These are phyloP conservation scores for Ips typographus DNA, from an alignment of 1,140 invertebrate genomes.

Conservation along the genomic window DNA sequence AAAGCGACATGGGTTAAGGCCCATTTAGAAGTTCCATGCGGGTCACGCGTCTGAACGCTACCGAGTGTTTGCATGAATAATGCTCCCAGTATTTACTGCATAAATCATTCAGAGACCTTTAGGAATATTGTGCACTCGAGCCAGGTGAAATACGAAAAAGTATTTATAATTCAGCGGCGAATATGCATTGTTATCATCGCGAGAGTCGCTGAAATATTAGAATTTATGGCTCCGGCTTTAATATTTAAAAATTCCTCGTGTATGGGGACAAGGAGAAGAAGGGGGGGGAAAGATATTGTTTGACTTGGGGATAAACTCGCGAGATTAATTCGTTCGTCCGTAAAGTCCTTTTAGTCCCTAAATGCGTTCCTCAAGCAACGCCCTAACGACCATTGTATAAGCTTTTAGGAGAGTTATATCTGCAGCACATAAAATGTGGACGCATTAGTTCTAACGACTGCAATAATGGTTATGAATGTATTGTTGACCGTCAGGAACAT, in stretches of 20 bases:
- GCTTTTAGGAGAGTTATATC: conserved; percentile 9
- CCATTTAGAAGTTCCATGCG: conserved; percentile 20
- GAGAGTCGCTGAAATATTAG: neutral
- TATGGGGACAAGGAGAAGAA: too few species aligned
- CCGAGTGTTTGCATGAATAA: conserved; percentile 21
- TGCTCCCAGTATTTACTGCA: conserved; percentile 20
- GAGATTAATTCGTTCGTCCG: neutral
- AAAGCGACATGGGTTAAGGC: too few species aligned
- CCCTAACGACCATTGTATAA: neutral
- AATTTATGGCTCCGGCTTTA: too few species aligned
- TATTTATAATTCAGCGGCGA: conserved; percentile 5
- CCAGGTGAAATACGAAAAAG: conserved; percentile 19
- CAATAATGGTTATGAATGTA: conserved; percentile 8
- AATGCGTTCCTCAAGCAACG: neutral
- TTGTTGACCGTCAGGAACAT: neutral
- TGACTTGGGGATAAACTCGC: neutral
- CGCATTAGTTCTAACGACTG: conserved; percentile 11
- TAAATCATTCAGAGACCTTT: conserved; percentile 27
- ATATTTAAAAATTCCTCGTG: too few species aligned
- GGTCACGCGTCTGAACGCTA: conserved; percentile 17
- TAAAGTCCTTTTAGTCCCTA: neutral
- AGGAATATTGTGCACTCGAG: conserved; percentile 16
- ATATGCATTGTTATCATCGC: conserved; percentile 10
- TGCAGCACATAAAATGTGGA: conserved; percentile 5
- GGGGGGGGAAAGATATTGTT: too few species aligned